Conservation (phyloP, 2,888 invertebrate genomes). For the Tenthredo mesomela region DNA sequence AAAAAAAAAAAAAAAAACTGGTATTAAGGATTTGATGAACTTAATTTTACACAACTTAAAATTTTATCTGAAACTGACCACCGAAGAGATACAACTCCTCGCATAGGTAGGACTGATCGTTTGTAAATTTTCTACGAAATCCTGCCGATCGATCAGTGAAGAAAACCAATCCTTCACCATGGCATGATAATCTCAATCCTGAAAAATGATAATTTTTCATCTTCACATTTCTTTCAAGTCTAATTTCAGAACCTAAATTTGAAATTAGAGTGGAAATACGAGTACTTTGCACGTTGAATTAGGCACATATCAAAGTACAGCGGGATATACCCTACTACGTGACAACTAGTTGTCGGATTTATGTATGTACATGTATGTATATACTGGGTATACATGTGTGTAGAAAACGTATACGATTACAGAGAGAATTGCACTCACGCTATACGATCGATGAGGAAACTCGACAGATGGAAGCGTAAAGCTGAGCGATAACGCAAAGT, state of each 20-base stretch:
- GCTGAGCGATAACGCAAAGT: slow-evolving; percentile 41
- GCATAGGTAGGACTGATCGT: slow-evolving; percentile 68
- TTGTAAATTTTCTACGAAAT: slow-evolving; percentile 66
- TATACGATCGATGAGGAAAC: slow-evolving; percentile 38
- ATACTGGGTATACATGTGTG: too few species aligned
- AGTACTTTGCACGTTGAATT: background rate
- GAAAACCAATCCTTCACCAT: slow-evolving; percentile 69
- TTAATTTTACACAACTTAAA: too few species aligned
- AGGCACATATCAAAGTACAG: slow-evolving; percentile 14
- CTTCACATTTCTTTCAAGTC: background rate
- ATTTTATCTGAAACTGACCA: slow-evolving; percentile 61
- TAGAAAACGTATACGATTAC: background rate
- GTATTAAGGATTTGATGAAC: background rate
- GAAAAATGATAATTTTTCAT: background rate
- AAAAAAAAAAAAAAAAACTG: background rate
- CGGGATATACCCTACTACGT: background rate
- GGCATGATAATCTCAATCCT: slow-evolving; percentile 69
- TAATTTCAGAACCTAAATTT: background rate
- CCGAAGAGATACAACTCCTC: slow-evolving; percentile 66
- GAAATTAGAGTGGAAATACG: background rate
- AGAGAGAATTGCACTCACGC: background rate
- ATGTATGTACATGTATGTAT: background rate
- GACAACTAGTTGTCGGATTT: background rate
- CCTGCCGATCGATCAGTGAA: slow-evolving; percentile 71
- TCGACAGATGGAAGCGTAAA: slow-evolving; percentile 47